Evolutionary conservation across 2,888 invertebrate genomes (phyloP).

Genomic region (Cistogaster globosa): DNA sequence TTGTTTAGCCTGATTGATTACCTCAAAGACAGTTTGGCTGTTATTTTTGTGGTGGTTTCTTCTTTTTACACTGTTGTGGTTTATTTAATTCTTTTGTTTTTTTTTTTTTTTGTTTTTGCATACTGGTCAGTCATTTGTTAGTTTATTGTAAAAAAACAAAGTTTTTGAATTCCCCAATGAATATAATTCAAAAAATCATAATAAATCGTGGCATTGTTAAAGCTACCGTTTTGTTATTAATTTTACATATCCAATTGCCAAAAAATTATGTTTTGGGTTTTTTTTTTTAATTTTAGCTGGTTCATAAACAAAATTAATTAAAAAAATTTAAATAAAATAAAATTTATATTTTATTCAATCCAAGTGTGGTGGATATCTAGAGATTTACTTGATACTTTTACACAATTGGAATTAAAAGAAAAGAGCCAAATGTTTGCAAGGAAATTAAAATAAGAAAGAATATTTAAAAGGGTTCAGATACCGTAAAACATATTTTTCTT

Average conservation of each 20-base stretch:
- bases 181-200: constrained; percentile 20
- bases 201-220: constrained; percentile 59
- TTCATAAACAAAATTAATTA: constrained; percentile 43
- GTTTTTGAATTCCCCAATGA: neutral
- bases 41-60: constrained; percentile 27
- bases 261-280: neutral
- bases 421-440: too few species aligned
- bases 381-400: too few species aligned
- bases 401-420: too few species aligned
- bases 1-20: constrained; percentile 65
- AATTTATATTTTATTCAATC: too few species aligned
- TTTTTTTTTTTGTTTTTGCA: neutral
- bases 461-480: too few species aligned
- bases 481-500: too few species aligned
- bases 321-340: neutral
- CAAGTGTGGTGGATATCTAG: too few species aligned
- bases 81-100: neutral
- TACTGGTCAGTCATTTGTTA: constrained; percentile 44
- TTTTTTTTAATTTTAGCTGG: constrained; percentile 22
- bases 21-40: constrained; percentile 60
- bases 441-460: too few species aligned
- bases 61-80: neutral
- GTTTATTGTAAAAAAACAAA: constrained; percentile 28
- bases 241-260: constrained; percentile 5
- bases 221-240: constrained; percentile 54